These are phyloP conservation scores for Cynodonichthys magdalenae DNA, from an alignment of 2,797 vertebrate genomes.

Conservation along the genomic window DNA sequence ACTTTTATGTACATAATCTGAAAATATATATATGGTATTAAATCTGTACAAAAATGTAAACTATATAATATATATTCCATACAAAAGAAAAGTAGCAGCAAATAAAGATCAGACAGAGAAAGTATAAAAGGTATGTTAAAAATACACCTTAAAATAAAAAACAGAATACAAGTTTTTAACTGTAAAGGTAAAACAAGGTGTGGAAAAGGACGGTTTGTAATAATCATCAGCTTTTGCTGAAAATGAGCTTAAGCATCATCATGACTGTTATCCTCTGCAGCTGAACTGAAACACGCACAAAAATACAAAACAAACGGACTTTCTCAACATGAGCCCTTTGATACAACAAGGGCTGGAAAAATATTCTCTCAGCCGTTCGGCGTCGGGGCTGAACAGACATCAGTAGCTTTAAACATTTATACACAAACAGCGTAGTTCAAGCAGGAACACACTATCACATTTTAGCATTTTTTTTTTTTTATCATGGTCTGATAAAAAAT, in stretches of 20 bases:
- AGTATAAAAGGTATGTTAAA: conserved; percentile 32
- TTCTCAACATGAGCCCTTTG: conserved; percentile 26
- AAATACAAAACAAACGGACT: conserved; percentile 15
- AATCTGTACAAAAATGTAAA: conserved; percentile 74
- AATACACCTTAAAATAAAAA: conserved; percentile 30
- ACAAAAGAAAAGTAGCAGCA: conserved; percentile 81
- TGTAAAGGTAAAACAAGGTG: neutral
- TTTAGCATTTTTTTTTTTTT: conserved; percentile 34
- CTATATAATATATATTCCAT: conserved; percentile 65
- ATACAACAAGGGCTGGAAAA: conserved; percentile 20
- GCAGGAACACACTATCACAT: conserved; percentile 11
- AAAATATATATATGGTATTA: conserved; percentile 53
- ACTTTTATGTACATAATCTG: conserved; percentile 73
- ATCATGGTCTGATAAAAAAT: conserved; percentile 14
- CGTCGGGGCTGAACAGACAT: conserved; percentile 53
- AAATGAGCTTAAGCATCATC: conserved; percentile 23
- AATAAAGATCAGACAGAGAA: conserved; percentile 45
- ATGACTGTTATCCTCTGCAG: conserved; percentile 20
- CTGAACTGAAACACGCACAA: conserved; percentile 34
- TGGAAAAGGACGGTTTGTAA: conserved; percentile 17
- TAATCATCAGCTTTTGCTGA: conserved; percentile 26
- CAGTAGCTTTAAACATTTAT: conserved; percentile 70
- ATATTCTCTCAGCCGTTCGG: conserved; percentile 19
- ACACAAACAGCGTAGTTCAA: conserved; percentile 14
- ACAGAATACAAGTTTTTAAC: no score